phyloP scores from a whole-genome alignment of 1,140 invertebrate genomes.

The Drosophila elegans region DNA sequence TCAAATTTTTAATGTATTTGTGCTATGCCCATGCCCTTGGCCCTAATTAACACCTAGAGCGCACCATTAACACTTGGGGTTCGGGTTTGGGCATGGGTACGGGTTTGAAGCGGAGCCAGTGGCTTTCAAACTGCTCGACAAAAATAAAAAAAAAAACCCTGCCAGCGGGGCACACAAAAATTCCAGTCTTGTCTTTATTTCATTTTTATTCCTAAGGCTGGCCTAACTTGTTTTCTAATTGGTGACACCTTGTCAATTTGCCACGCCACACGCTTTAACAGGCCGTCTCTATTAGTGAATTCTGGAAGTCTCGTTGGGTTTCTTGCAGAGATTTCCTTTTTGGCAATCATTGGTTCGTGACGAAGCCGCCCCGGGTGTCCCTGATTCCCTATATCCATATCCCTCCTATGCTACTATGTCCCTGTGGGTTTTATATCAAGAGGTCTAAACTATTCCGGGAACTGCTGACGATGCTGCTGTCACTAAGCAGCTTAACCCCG shows the following conservation, averaged over 20 bases:
- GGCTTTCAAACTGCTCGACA: conserved; percentile 54
- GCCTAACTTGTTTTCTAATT: conserved; percentile 79
- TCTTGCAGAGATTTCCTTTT: conserved; percentile 41
- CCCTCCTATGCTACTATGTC: conserved; percentile 14
- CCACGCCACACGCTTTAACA: conserved; percentile 78
- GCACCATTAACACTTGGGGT: conserved; percentile 77
- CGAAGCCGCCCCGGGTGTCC: conserved; percentile 59
- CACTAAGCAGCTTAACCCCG: conserved; percentile 68
- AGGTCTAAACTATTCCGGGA: conserved; percentile 75
- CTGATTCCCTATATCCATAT: conserved; percentile 27
- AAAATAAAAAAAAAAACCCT: conserved; percentile 16
- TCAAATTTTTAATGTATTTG: conserved; percentile 47
- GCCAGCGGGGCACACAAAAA: conserved; percentile 37
- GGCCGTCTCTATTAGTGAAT: conserved; percentile 63
- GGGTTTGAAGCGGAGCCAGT: conserved; percentile 29
- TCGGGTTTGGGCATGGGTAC: conserved; percentile 35
- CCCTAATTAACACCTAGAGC: conserved; percentile 75
- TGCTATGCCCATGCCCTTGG: conserved; percentile 61
- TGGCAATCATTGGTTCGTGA: conserved; percentile 62
- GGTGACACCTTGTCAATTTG: conserved; percentile 81
- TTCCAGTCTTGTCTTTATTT: conserved; percentile 16
- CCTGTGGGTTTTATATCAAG: conserved; percentile 81
- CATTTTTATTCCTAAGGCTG: conserved; percentile 19
- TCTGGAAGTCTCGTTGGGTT: conserved; percentile 33
- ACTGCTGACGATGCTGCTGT: conserved; percentile 24